Percentiles rank a stretch among this genome's conserved stretches.
These are phyloP conservation scores for Okapia johnstoni DNA, from an alignment of 2,113 vertebrate genomes.

Conservation along the genomic window DNA sequence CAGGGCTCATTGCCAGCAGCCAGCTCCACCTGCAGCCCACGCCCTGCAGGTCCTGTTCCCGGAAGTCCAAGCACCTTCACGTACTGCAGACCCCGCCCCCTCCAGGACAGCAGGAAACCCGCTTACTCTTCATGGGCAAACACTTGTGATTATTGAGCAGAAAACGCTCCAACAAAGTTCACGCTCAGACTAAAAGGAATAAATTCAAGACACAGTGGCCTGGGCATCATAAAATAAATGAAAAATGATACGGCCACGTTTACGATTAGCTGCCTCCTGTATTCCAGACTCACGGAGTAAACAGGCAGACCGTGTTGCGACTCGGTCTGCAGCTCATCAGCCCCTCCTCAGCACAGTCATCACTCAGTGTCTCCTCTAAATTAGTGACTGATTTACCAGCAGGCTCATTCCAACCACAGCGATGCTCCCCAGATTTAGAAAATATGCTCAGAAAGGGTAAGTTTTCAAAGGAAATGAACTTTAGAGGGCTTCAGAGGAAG, in stretches of 20 bases:
- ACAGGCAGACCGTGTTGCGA: rapidly evolving
- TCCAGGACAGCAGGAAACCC: neutral
- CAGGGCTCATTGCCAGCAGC: rapidly evolving
- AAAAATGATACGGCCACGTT: rapidly evolving
- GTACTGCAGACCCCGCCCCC: neutral
- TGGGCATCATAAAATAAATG: neutral
- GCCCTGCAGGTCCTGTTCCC: neutral
- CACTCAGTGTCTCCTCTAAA: neutral
- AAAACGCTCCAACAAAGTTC: constrained; percentile 32
- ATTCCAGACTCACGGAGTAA: rapidly evolving
- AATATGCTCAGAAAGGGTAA: neutral
- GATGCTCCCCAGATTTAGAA: neutral
- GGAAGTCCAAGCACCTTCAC: rapidly evolving
- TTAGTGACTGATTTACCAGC: neutral
- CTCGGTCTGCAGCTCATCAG: rapidly evolving
- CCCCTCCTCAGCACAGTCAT: neutral
- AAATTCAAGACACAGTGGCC: neutral
- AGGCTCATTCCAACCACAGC: neutral
- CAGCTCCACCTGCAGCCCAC: rapidly evolving
- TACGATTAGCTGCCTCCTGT: rapidly evolving
- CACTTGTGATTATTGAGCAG: neutral
- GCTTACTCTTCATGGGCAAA: neutral
- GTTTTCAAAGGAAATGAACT: neutral
- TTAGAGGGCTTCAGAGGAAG: neutral
- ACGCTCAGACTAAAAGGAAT: neutral